A percentile compares a stretch with the other conserved stretches of the same genome.
Evolutionary conservation across 2,113 vertebrate species (phyloP).

Genomic region (Corythaixoides concolor): DNA sequence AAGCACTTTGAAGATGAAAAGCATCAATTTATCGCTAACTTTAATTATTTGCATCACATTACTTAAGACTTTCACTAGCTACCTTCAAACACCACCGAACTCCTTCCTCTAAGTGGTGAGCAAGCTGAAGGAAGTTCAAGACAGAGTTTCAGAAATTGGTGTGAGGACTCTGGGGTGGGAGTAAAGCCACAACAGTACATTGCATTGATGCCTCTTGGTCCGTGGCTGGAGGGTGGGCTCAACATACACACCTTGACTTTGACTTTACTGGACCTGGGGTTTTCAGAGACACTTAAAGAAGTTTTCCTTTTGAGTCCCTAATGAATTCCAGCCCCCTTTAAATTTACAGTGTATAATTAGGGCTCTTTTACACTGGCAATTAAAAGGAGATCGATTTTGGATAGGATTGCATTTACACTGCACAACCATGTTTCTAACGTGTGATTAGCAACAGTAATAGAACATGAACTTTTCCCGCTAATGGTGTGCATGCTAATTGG

Average conservation of each 20-base stretch:
- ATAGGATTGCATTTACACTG: neutral
- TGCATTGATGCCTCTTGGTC: rapidly evolving
- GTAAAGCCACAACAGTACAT: neutral
- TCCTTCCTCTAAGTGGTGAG: neutral
- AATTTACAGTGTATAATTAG: neutral
- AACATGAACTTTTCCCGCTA: neutral
- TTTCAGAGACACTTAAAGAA: neutral
- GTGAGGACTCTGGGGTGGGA: neutral
- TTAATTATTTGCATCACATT: slow-evolving; percentile 47
- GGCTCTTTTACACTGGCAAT: neutral
- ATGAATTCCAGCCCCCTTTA: neutral
- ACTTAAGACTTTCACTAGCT: slow-evolving; percentile 7
- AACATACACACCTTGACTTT: neutral
- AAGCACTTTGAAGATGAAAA: slow-evolving; percentile 53
- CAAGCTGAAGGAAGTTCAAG: neutral
- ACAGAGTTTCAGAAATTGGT: neutral
- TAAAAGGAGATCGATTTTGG: neutral
- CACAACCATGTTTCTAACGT: neutral
- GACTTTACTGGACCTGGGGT: neutral
- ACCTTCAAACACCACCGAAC: neutral
- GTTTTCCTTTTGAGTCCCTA: neutral
- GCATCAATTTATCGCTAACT: neutral
- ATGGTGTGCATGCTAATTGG: neutral
- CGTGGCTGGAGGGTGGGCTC: neutral
- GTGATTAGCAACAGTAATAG: neutral